Evolutionary conservation across 2,888 invertebrate species (phyloP), one percentile per base, ranked within the genome.

Genomic region (Athalia circularis): DNA sequence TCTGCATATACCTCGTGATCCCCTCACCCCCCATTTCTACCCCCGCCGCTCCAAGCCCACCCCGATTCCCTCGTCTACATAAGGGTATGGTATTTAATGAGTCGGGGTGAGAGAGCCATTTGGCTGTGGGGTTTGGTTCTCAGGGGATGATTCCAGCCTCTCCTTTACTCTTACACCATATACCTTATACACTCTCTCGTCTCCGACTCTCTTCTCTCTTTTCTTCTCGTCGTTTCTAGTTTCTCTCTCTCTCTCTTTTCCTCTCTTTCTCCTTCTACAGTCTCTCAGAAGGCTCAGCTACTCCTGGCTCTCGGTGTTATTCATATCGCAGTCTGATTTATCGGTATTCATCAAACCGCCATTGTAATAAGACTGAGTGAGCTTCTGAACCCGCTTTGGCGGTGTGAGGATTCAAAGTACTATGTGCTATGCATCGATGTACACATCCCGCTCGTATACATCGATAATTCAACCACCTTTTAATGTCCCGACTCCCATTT

Each of bases 281-380:
- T 65, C 68, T 78, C 64, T 70, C 79, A 52, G 67, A 29, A 29
- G 29, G 29, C 29, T 61, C 59, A 29, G 43, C 64, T 65, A 67
- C 59, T 76, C 76, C 29, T 29, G 29, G 29, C 29, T 72, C 65
- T 67, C 77, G 70, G 77, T 79, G 77, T 82, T 82, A 80, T 81
- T 85, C 83, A 83, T 85, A 85, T 86, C 84, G 83, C 81, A 82
- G 86, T 86, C 91, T 92, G 92, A 92, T 92, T 92, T 92, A 92
- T 92, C 91, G 92, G 90, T 91, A 91, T 91, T 92, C 91, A 91
- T 92, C 92, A 91, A 91, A 91, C 90, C 87, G 87, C 90, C 88
- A 91, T 91, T 91, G 91, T 91, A 84, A 84, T 83, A 81, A 84
- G 84, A 76, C 77, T 57, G 75, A 72, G 75, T 64, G 75, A 65